Percentiles rank a stretch among this genome's conserved stretches.
phyloP scores from a whole-genome alignment of 2,888 invertebrate genomes.

The Archips xylosteana region DNA sequence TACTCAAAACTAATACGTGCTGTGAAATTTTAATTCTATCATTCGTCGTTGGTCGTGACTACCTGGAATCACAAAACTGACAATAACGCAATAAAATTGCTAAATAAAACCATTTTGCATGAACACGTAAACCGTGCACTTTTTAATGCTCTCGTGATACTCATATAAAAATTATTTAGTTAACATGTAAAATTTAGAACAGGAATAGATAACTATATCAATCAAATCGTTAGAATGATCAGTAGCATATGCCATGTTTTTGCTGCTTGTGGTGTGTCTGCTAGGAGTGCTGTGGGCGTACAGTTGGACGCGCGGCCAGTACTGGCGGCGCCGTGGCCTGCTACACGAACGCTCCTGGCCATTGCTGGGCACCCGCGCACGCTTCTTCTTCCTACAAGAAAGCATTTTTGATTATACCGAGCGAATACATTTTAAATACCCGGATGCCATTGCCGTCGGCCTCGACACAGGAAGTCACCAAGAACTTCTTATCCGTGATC shows the following conservation, averaged over 20 bases:
- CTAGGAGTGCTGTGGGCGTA: neutral
- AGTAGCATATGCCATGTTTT: neutral
- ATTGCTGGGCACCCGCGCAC: neutral
- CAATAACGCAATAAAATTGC: too few relatives aligned
- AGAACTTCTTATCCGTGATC: conserved; percentile 1
- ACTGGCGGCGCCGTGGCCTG: conserved; percentile 10
- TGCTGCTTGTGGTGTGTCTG: neutral
- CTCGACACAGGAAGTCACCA: neutral
- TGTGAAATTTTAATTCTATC: too few relatives aligned
- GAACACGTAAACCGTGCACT: too few relatives aligned
- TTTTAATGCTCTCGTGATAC: too few relatives aligned
- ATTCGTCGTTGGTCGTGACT: too few relatives aligned
- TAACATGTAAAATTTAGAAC: too few relatives aligned
- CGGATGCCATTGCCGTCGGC: neutral
- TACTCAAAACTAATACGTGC: too few relatives aligned
- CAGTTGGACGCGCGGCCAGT: conserved; percentile 2
- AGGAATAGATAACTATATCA: too few relatives aligned
- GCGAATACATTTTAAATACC: neutral
- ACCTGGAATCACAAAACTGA: too few relatives aligned
- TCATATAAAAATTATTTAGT: too few relatives aligned
- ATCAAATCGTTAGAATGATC: too few relatives aligned
- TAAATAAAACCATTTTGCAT: too few relatives aligned
- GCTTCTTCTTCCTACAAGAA: neutral
- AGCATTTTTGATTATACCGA: neutral
- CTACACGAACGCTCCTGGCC: conserved; percentile 7